Evolutionary conservation across 2,113 vertebrate species (phyloP).

Genomic region (Argyrosomus japonicus): DNA sequence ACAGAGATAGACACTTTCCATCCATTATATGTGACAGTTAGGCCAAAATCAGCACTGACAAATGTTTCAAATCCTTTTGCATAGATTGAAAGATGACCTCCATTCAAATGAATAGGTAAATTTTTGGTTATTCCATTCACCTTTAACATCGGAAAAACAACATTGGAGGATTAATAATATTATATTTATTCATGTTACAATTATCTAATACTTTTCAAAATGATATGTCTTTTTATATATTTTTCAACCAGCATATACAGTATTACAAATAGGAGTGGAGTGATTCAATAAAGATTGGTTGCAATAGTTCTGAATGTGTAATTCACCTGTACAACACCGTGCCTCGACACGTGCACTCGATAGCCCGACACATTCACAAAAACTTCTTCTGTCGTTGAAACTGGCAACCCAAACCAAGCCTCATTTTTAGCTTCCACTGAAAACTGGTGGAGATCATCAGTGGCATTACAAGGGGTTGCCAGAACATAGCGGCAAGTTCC

Average conservation of each 20-base stretch:
- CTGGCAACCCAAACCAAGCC: slow-evolving; percentile 4
- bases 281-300: not conserved
- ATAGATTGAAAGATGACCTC: slow-evolving; percentile 54
- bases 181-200: not conserved
- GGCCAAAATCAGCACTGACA: slow-evolving; percentile 63
- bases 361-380: slow-evolving; percentile 66
- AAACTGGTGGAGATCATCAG: slow-evolving; percentile 43
- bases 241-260: too few relatives aligned
- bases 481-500: slow-evolving; percentile 77
- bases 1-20: slow-evolving; percentile 58
- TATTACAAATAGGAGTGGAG: not conserved
- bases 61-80: slow-evolving; percentile 41
- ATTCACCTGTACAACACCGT: slow-evolving; percentile 62
- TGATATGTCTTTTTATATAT: not conserved
- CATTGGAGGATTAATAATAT: not conserved
- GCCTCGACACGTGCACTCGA: slow-evolving; percentile 51
- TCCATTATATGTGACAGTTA: slow-evolving; percentile 69
- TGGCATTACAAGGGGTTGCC: slow-evolving; percentile 43
- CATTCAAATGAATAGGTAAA: slow-evolving; percentile 61
- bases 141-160: slow-evolving; percentile 35
- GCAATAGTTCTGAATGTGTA: not conserved
- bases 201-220: not conserved
- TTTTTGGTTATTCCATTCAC: slow-evolving; percentile 64
- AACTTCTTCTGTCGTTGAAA: slow-evolving; percentile 65
- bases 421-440: slow-evolving; percentile 75